phyloP scores from a whole-genome alignment of 2,888 invertebrate genomes.

The Harpalus rufipes region DNA sequence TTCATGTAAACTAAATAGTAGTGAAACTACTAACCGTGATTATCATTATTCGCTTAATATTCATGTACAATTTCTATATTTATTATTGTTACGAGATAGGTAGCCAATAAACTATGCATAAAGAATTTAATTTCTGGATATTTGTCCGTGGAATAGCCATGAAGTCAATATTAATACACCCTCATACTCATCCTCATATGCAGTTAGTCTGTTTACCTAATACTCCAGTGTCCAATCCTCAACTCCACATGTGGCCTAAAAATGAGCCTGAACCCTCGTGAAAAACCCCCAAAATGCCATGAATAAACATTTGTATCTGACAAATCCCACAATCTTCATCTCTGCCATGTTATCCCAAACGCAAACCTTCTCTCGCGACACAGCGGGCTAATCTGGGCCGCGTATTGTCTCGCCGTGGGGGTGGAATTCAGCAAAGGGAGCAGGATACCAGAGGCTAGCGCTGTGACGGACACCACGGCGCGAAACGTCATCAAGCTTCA shows the following conservation, averaged over 20 bases:
- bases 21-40: too few species aligned
- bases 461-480: background rate
- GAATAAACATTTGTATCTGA: constrained; percentile 75
- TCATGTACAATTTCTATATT: too few species aligned
- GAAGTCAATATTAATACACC: constrained; percentile 36
- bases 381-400: constrained; percentile 15
- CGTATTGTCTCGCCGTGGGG: constrained; percentile 21
- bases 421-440: background rate
- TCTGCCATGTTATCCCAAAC: constrained; percentile 75
- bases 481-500: background rate
- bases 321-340: constrained; percentile 75
- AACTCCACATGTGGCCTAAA: constrained; percentile 48
- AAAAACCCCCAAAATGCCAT: constrained; percentile 74
- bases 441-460: background rate
- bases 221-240: constrained; percentile 22
- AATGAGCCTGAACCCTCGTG: constrained; percentile 71
- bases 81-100: too few species aligned
- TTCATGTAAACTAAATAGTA: too few species aligned
- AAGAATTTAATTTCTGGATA: background rate
- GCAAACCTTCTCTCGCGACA: constrained; percentile 73
- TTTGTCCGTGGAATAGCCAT: background rate
- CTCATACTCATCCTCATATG: constrained; percentile 16
- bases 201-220: constrained; percentile 20
- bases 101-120: background rate
- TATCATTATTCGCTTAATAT: too few species aligned